Conservation (phyloP, 2,113 vertebrate species). For the Gambusia affinis region DNA sequence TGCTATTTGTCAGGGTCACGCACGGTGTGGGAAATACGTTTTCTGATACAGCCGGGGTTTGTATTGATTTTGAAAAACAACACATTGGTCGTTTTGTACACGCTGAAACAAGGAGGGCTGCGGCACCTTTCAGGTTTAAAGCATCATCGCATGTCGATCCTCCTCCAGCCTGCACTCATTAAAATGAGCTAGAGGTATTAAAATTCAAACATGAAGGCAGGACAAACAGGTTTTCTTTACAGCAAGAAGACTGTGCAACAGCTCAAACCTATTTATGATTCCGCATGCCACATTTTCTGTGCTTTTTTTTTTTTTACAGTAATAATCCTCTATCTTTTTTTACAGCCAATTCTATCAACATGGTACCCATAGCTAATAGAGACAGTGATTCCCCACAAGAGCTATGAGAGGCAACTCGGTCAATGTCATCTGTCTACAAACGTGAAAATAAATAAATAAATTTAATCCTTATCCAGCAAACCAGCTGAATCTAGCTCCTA, state of each 20-base stretch:
- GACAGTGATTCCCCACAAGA: conserved; percentile 20
- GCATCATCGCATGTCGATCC: conserved; percentile 6
- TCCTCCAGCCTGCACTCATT: conserved; percentile 26
- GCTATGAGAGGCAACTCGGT: conserved; percentile 16
- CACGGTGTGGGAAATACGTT: conserved; percentile 27
- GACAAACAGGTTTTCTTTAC: neutral
- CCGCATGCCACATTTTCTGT: neutral
- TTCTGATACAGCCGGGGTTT: conserved; percentile 10
- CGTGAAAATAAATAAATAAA: neutral
- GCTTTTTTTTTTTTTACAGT: neutral
- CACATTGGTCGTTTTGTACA: conserved; percentile 14
- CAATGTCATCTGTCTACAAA: conserved; percentile 15
- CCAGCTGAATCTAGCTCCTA: neutral
- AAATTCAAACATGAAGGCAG: neutral
- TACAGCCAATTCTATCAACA: conserved; percentile 21
- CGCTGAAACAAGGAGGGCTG: neutral
- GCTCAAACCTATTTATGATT: neutral
- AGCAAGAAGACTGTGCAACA: neutral
- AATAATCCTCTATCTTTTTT: conserved; percentile 8
- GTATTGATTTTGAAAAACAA: conserved; percentile 34
- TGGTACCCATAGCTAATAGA: conserved; percentile 9
- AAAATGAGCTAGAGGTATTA: neutral
- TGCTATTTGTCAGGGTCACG: conserved; percentile 62
- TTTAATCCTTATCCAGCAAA: conserved; percentile 26
- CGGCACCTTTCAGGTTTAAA: conserved; percentile 14